These are phyloP conservation scores for Chionis minor DNA, from an alignment of 2,113 vertebrate species.

Conservation along the genomic window DNA sequence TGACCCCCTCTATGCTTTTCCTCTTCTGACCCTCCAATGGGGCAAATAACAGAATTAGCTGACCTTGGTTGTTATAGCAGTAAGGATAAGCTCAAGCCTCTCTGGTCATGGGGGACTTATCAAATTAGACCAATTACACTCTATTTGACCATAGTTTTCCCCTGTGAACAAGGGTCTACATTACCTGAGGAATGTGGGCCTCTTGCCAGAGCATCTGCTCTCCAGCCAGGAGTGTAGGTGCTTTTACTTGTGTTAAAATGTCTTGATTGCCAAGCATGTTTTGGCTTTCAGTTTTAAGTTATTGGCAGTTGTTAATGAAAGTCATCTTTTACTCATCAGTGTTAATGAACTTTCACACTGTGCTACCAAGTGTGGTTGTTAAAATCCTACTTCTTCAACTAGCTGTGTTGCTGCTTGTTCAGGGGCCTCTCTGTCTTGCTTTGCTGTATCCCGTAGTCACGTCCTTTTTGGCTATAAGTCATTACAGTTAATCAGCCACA, in stretches of 20 bases:
- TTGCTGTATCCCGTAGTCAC: background rate
- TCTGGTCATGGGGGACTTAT: background rate
- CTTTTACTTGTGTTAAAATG: background rate
- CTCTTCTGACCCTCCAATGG: too few species aligned
- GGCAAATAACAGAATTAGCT: too few species aligned
- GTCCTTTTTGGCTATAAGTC: slow-evolving; percentile 15
- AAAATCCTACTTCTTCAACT: background rate
- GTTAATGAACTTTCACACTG: background rate
- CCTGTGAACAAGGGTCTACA: background rate
- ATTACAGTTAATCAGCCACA: background rate
- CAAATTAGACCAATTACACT: background rate
- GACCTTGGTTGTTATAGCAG: too few species aligned
- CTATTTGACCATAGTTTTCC: background rate
- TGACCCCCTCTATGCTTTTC: too few species aligned
- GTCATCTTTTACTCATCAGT: background rate
- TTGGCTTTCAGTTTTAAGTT: background rate
- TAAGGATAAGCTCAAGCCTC: too few species aligned
- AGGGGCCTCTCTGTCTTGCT: background rate
- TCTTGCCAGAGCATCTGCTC: background rate
- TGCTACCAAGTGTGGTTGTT: background rate
- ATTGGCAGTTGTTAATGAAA: background rate
- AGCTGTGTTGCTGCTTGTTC: background rate
- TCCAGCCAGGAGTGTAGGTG: background rate
- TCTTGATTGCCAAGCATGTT: background rate
- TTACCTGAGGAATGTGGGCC: background rate